These are phyloP conservation scores for Steinernema carpocapsae DNA, from an alignment of 2,888 invertebrate genomes.

Conservation along the genomic window DNA sequence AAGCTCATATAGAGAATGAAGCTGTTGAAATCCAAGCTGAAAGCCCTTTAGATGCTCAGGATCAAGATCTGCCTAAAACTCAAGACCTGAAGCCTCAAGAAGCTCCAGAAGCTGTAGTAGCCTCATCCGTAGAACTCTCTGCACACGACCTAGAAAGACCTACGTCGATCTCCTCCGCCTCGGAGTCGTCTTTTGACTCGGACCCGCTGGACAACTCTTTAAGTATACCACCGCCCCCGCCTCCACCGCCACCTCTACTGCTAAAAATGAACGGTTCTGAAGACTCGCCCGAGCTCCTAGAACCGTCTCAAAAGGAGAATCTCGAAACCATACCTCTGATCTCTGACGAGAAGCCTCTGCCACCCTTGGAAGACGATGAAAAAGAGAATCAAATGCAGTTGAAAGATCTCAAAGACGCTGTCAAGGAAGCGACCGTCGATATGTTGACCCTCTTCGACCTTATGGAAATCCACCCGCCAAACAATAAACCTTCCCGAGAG, in stretches of 20 bases:
- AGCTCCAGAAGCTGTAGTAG: too few relatives aligned
- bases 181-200: conserved; percentile 1
- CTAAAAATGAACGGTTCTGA: too few relatives aligned
- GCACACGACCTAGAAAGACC: background rate
- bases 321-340: too few relatives aligned
- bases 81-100: too few relatives aligned
- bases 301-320: too few relatives aligned
- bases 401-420: background rate
- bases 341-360: too few relatives aligned
- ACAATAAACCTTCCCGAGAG: background rate
- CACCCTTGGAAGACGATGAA: too few relatives aligned
- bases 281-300: background rate
- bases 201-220: background rate
- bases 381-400: background rate
- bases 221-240: conserved; percentile 12
- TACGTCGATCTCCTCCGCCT: background rate
- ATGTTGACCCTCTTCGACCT: background rate
- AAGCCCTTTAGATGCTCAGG: too few relatives aligned
- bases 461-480: background rate
- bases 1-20: background rate
- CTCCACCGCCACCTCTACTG: background rate
- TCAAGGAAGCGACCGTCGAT: background rate
- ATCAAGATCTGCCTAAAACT: too few relatives aligned
- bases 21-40: too few relatives aligned
- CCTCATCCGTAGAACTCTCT: too few relatives aligned